phyloP scores from a whole-genome alignment of 2,797 vertebrate genomes.

The Chelon labrosus region DNA sequence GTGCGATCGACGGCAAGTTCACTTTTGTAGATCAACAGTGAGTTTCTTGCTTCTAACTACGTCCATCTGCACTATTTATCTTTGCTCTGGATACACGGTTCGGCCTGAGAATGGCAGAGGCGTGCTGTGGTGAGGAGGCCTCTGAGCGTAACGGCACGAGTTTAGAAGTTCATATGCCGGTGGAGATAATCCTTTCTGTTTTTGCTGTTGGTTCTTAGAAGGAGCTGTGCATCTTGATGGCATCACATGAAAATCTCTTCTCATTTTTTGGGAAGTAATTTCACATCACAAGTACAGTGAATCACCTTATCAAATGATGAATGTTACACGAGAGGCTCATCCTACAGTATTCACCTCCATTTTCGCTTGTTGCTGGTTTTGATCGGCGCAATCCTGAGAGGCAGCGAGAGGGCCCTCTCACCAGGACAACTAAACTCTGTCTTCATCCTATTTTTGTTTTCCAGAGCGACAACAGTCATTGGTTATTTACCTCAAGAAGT shows the following conservation, averaged over 20 bases:
- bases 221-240: slow-evolving; percentile 68
- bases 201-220: slow-evolving; percentile 75
- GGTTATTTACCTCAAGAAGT: slow-evolving; percentile 97
- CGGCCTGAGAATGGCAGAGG: slow-evolving; percentile 55
- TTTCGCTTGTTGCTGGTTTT: not conserved
- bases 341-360: not conserved
- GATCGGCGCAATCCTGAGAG: not conserved
- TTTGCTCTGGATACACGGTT: slow-evolving; percentile 13
- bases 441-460: not conserved
- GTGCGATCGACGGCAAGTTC: slow-evolving; percentile 96
- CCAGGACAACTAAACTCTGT: not conserved
- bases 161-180: slow-evolving; percentile 21
- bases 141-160: not conserved
- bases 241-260: slow-evolving; percentile 68
- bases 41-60: slow-evolving; percentile 60
- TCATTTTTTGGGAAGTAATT: slow-evolving; percentile 68
- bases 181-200: slow-evolving; percentile 68
- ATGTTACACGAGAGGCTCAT: slow-evolving; percentile 15
- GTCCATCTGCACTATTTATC: not conserved
- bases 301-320: slow-evolving; percentile 32
- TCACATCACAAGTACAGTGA: slow-evolving; percentile 61
- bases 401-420: not conserved
- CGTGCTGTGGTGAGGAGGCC: slow-evolving; percentile 11
- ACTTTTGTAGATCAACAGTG: slow-evolving; percentile 97
- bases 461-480: slow-evolving; percentile 93